Evolutionary conservation across 2,113 vertebrate species (phyloP).

Genomic region (Paratilapia polleni): DNA sequence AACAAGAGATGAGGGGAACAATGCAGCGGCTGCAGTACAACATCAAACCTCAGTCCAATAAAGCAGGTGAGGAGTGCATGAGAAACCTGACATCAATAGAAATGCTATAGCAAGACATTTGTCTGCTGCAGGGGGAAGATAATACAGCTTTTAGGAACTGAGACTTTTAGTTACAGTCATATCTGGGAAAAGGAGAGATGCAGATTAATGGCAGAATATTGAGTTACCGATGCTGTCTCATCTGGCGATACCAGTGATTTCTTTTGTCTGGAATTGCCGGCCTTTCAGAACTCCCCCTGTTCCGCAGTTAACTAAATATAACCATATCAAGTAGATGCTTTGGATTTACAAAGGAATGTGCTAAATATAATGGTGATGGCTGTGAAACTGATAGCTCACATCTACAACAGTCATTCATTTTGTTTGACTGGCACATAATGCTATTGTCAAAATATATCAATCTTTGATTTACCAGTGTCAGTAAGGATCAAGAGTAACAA

Average conservation of each 20-base stretch:
- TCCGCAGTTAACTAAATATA: conserved; percentile 1
- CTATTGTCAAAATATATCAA: not conserved
- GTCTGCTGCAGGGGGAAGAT: conserved; percentile 23
- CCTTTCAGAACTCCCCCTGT: not conserved
- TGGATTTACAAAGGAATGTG: not conserved
- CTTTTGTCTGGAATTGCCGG: not conserved
- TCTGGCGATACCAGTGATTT: not conserved
- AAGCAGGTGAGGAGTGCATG: conserved; percentile 79
- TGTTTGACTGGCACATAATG: not conserved
- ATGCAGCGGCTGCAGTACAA: conserved; percentile 86
- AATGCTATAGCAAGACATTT: not conserved
- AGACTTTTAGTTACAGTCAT: conserved; percentile 50
- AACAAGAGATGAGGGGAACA: conserved; percentile 88
- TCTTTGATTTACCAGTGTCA: not conserved
- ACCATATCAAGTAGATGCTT: not conserved
- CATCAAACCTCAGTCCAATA: conserved; percentile 76
- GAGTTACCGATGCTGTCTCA: conserved; percentile 20
- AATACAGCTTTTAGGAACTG: conserved; percentile 59
- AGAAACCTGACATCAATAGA: conserved; percentile 8
- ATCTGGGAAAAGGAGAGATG: conserved; percentile 26
- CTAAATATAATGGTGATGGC: not conserved
- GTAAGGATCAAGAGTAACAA: not conserved
- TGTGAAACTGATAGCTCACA: too few species aligned
- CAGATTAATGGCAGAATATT: conserved; percentile 22
- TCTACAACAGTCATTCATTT: too few species aligned